Evolutionary conservation across 2,797 vertebrate species (phyloP).

Genomic region (Gymnocypris eckloni): DNA sequence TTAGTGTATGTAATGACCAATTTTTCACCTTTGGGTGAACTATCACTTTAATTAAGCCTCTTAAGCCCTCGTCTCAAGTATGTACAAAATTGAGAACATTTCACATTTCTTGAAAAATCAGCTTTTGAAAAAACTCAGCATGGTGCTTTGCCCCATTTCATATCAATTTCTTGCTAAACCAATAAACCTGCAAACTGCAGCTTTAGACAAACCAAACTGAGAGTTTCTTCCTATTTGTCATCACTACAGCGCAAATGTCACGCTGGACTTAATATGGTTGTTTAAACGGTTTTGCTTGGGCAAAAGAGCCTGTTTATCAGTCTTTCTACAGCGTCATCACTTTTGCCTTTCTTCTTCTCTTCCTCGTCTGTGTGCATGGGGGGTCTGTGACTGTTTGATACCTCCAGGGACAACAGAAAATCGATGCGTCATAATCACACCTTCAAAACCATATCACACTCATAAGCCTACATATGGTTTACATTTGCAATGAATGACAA

Average conservation of each 20-base stretch:
- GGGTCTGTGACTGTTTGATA: slow-evolving; percentile 10
- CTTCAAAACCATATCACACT: slow-evolving; percentile 1
- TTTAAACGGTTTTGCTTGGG: slow-evolving; percentile 5
- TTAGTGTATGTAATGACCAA: not conserved
- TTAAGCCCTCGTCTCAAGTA: not conserved
- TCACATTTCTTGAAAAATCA: not conserved
- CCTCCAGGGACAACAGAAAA: not conserved
- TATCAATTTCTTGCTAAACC: not conserved
- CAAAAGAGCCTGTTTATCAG: slow-evolving; percentile 23
- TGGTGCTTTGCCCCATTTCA: not conserved
- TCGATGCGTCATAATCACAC: slow-evolving; percentile 17
- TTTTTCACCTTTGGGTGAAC: not conserved
- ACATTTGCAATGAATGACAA: not conserved
- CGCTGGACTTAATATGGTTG: slow-evolving; percentile 8
- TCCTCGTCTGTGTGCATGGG: not conserved
- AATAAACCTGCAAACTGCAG: not conserved
- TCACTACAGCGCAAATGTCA: not conserved
- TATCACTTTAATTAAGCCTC: not conserved
- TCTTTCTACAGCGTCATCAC: slow-evolving; percentile 18
- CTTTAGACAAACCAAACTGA: not conserved
- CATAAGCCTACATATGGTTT: not conserved
- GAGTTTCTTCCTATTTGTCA: not conserved
- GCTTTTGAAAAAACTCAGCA: not conserved
- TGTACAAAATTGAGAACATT: not conserved
- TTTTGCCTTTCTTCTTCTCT: slow-evolving; percentile 34